Percentiles rank a stretch among this genome's conserved stretches.
phyloP scores from a whole-genome alignment of 2,797 vertebrate species.

The Morus bassanus region DNA sequence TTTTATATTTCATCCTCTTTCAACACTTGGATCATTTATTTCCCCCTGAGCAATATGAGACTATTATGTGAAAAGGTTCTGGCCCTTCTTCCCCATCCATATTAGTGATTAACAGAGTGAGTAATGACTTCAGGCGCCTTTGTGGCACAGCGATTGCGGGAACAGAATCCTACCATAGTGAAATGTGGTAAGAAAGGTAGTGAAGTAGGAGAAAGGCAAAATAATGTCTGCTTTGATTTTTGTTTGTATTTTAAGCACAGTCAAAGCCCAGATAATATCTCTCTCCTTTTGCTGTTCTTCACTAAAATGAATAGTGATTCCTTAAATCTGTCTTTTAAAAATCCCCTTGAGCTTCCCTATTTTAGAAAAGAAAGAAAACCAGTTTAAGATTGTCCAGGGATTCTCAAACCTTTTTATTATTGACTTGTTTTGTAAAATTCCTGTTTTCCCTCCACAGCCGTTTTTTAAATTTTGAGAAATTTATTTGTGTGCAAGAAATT shows the following conservation, averaged over 20 bases:
- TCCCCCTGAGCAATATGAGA: neutral
- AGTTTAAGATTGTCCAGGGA: neutral
- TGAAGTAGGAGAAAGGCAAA: neutral
- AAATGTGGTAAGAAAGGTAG: neutral
- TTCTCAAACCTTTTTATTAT: neutral
- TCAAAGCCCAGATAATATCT: neutral
- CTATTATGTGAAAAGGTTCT: neutral
- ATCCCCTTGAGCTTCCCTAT: neutral
- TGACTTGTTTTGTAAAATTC: neutral
- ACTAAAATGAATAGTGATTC: neutral
- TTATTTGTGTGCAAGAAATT: neutral
- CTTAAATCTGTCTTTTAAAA: neutral
- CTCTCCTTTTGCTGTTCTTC: neutral
- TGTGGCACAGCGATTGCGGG: neutral
- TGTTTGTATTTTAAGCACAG: neutral
- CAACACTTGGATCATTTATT: slow-evolving; percentile 1
- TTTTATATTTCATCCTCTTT: slow-evolving; percentile 11
- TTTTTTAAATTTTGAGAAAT: slow-evolving; percentile 13
- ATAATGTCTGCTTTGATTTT: neutral
- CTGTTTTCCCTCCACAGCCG: neutral
- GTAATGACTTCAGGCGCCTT: neutral
- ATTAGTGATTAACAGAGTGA: slow-evolving; percentile 40
- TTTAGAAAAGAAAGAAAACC: neutral
- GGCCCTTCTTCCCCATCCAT: neutral
- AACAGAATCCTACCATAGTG: neutral